These are phyloP conservation scores for Cynopterus sphinx DNA, from an alignment of 2,797 vertebrate genomes.

Conservation along the genomic window DNA sequence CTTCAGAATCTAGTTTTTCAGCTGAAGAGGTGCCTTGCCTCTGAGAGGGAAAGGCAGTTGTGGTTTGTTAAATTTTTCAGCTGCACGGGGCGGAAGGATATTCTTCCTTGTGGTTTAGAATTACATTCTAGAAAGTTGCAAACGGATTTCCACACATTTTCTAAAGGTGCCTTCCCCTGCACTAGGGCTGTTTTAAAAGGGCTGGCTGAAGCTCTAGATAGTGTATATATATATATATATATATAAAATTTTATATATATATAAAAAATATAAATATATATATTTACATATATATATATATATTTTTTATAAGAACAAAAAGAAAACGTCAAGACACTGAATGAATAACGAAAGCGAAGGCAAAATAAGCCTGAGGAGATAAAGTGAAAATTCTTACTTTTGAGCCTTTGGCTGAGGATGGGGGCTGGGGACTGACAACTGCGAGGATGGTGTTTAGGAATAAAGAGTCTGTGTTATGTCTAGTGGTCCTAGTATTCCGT, in stretches of 20 bases:
- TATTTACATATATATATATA: no score
- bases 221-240: no score
- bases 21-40: not conserved
- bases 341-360: conserved; percentile 59
- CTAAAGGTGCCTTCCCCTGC: not conserved
- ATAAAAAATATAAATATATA: no score
- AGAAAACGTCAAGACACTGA: not conserved
- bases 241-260: no score
- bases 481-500: conserved; percentile 87
- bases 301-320: conserved; percentile 53
- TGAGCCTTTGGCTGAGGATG: conserved; percentile 43
- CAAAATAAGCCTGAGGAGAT: conserved; percentile 34
- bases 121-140: conserved; percentile 64
- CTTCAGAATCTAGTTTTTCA: not conserved
- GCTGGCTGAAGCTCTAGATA: not conserved
- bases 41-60: conserved; percentile 71
- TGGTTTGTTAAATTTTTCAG: conserved; percentile 69
- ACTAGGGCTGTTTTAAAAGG: not conserved
- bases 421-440: conserved; percentile 84
- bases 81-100: conserved; percentile 77
- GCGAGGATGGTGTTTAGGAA: conserved; percentile 84
- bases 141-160: conserved; percentile 59
- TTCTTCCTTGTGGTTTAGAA: conserved; percentile 74
- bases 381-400: conserved; percentile 34
- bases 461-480: conserved; percentile 94